Evolutionary conservation across 2,797 vertebrate genomes (phyloP).

Genomic region (Dendrocincla fuliginosa): DNA sequence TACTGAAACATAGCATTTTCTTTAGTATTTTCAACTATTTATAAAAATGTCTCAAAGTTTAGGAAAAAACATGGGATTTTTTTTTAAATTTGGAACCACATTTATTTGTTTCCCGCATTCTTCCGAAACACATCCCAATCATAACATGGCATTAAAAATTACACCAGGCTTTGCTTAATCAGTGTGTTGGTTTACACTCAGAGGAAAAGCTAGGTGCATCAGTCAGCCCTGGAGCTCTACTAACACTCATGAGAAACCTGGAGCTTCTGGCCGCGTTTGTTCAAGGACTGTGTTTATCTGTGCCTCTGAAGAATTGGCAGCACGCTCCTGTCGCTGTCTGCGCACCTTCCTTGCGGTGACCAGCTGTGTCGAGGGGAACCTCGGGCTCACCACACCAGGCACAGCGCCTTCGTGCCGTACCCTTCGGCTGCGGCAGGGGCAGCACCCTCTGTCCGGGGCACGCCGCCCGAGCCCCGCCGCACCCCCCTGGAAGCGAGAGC

Average conservation of each 20-base stretch:
- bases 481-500: background rate
- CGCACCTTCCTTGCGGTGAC: background rate
- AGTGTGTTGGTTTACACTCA: background rate
- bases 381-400: fast-evolving
- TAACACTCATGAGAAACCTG: background rate
- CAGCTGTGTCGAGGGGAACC: background rate
- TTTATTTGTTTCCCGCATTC: background rate
- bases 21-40: background rate
- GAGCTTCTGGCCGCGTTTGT: background rate
- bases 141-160: background rate
- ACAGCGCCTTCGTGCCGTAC: fast-evolving
- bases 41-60: background rate
- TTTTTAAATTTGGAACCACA: background rate
- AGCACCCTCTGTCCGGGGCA: background rate
- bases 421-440: background rate
- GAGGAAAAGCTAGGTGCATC: fast-evolving
- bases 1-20: background rate
- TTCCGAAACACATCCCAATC: background rate
- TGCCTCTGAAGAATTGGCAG: background rate
- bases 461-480: background rate
- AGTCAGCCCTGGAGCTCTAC: background rate
- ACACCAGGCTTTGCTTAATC: background rate
- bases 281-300: background rate
- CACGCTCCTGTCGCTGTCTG: fast-evolving
- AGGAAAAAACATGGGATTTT: background rate